These are phyloP conservation scores for Kryphioiulus occultus DNA, from an alignment of 2,888 invertebrate species.

Conservation along the genomic window DNA sequence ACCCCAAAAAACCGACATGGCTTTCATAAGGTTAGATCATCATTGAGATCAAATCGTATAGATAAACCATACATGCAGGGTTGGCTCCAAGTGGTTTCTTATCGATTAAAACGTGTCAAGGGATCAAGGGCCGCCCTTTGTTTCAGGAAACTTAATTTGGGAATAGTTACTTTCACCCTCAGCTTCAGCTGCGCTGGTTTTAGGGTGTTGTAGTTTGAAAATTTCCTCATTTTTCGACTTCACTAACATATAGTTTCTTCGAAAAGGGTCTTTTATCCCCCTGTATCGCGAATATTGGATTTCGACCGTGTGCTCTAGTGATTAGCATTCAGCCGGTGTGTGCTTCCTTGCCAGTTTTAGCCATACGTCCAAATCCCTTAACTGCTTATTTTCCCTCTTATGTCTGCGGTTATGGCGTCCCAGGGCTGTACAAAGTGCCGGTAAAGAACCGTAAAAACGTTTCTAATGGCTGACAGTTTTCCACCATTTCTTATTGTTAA, in stretches of 20 bases:
- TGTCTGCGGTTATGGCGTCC: slow-evolving; percentile 1
- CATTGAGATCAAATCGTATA: too few relatives aligned
- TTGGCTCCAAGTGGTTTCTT: too few relatives aligned
- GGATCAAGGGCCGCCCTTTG: not conserved
- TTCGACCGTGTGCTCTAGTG: slow-evolving; percentile 4
- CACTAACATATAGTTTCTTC: not conserved
- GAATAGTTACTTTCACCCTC: not conserved
- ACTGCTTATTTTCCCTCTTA: slow-evolving; percentile 31
- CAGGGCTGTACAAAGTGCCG: slow-evolving; percentile 8
- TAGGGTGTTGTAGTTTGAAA: not conserved
- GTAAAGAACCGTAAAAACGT: slow-evolving; percentile 31
- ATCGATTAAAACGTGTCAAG: not conserved
- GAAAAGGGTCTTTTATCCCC: not conserved
- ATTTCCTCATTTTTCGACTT: not conserved
- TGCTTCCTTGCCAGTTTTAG: not conserved
- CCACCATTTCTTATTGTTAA: slow-evolving; percentile 27
- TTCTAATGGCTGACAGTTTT: slow-evolving; percentile 27
- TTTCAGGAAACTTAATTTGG: not conserved
- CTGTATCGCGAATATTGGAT: not conserved
- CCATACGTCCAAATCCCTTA: not conserved
- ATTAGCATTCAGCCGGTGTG: slow-evolving; percentile 11
- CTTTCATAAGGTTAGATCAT: too few relatives aligned
- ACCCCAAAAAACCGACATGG: too few relatives aligned
- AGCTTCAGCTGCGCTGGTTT: not conserved
- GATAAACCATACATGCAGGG: too few relatives aligned